Conservation (phyloP, 2,113 vertebrate species). For the Sialia sialis region DNA sequence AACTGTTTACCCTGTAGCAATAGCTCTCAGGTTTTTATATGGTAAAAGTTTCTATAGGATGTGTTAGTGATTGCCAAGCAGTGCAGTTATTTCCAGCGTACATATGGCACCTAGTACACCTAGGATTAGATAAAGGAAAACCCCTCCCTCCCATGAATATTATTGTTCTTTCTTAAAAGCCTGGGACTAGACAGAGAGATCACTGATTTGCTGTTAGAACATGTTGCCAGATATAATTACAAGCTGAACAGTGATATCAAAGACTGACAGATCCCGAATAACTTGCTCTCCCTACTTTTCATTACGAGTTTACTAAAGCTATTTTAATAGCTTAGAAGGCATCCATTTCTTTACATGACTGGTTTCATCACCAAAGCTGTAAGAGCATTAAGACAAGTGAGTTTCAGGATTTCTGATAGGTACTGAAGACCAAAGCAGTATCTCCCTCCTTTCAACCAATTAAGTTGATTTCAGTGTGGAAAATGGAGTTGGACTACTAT, state of each 20-base stretch:
- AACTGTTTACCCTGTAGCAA: not conserved
- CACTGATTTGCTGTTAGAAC: slow-evolving; percentile 26
- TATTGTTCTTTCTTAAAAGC: not conserved
- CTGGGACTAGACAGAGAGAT: not conserved
- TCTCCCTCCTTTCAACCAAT: not conserved
- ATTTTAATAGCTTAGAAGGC: not conserved
- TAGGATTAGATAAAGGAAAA: not conserved
- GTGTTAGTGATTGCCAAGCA: not conserved
- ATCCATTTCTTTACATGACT: not conserved
- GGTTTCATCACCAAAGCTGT: not conserved
- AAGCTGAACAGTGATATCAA: slow-evolving; percentile 33
- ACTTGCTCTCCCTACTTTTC: slow-evolving; percentile 17
- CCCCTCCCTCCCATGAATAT: not conserved
- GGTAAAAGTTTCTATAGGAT: not conserved
- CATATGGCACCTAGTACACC: not conserved
- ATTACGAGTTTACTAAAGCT: not conserved
- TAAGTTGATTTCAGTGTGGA: not conserved
- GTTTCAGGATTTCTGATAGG: not conserved
- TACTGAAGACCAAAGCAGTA: not conserved
- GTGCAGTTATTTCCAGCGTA: not conserved
- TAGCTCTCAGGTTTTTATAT: not conserved
- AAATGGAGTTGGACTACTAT: not conserved
- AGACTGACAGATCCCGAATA: slow-evolving; percentile 6
- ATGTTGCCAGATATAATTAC: slow-evolving; percentile 27
- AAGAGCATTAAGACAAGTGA: not conserved